Evolutionary conservation across 2,888 invertebrate species (phyloP), one percentile per base, ranked within the genome.

Genomic region (Metacarcinus magister): DNA sequence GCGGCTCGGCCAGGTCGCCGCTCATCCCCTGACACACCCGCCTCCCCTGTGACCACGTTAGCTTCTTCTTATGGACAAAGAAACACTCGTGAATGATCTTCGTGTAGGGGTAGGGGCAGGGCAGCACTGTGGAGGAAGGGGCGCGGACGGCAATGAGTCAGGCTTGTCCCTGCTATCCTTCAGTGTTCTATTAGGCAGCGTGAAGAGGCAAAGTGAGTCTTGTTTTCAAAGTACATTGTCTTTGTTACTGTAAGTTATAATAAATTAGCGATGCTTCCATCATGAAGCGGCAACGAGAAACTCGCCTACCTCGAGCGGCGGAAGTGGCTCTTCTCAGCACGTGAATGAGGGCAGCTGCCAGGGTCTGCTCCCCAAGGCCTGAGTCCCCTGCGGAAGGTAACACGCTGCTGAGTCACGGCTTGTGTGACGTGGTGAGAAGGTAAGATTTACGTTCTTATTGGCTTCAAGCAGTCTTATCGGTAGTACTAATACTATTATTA

Each of bases 1-100:
- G 39, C 39, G 96, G 96, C 10, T 94, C 92, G 0, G 96, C 94
- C 75, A 96, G 54, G 60, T 96, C 94, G 32, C 96, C 96, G 8
- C 96, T 94, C 96, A 96, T 96, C 0, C 96, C 96, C 54, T 54
- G 92, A 60, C 96, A 96, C 54, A 96, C 96, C 16, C 92, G 46
- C 10, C 96, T 46, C 32, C 82, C 96, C 89, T 94, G 92, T 5
- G 39, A 5, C 96, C 96, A 96, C 43, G 96, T 44, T 43, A 96
- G 92, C 92, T 96, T 96, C 92, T 96, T 96, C 32, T 13, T 46
- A 91, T 96, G 94, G 92, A 82, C 19, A 43, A 94, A 94, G 94
- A 96, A 96, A 75, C 96, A 96, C 94, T 96, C 96, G 82, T 91
- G 44, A 0, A 94, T 54, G n/a, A 96, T 94, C 92, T 94, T 39